Percentiles rank a stretch among this genome's conserved stretches.
Evolutionary conservation across 2,888 invertebrate genomes (phyloP).

Genomic region (Sphaerophoria rueppellii): DNA sequence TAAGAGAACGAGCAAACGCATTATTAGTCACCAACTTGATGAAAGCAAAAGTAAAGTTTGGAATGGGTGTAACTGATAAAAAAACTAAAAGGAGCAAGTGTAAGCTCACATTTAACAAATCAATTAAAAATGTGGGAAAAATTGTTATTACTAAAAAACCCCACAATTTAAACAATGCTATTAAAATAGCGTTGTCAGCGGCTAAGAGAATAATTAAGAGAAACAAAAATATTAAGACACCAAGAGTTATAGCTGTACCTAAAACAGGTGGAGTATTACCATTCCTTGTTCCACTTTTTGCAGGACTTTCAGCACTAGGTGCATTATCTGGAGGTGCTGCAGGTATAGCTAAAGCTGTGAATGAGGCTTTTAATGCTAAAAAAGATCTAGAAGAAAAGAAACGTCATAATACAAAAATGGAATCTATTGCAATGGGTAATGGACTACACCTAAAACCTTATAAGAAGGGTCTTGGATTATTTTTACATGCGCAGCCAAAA

Average conservation of each 20-base stretch:
- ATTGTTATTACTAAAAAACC: too few relatives aligned
- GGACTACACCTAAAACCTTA: slow-evolving; percentile 75
- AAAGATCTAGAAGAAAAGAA: slow-evolving; percentile 75
- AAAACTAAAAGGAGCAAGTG: too few relatives aligned
- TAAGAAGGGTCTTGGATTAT: slow-evolving; percentile 60
- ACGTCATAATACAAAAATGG: slow-evolving; percentile 79
- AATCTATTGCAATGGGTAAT: slow-evolving; percentile 54
- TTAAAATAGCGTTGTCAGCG: too few relatives aligned
- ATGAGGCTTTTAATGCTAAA: background rate
- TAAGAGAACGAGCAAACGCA: too few relatives aligned
- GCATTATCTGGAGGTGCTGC: background rate
- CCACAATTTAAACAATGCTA: too few relatives aligned
- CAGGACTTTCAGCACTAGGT: background rate
- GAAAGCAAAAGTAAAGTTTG: too few relatives aligned
- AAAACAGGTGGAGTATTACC: slow-evolving; percentile 1
- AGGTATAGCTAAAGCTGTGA: background rate
- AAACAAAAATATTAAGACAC: background rate
- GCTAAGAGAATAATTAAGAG: too few relatives aligned
- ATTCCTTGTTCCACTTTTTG: slow-evolving; percentile 4
- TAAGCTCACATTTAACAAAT: too few relatives aligned
- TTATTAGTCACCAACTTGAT: too few relatives aligned
- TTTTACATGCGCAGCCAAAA: too few relatives aligned
- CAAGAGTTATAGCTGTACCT: background rate
- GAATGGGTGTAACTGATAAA: too few relatives aligned
- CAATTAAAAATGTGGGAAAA: too few relatives aligned